Conservation (phyloP, 2,797 vertebrate genomes). For the Myotis vivesi region DNA sequence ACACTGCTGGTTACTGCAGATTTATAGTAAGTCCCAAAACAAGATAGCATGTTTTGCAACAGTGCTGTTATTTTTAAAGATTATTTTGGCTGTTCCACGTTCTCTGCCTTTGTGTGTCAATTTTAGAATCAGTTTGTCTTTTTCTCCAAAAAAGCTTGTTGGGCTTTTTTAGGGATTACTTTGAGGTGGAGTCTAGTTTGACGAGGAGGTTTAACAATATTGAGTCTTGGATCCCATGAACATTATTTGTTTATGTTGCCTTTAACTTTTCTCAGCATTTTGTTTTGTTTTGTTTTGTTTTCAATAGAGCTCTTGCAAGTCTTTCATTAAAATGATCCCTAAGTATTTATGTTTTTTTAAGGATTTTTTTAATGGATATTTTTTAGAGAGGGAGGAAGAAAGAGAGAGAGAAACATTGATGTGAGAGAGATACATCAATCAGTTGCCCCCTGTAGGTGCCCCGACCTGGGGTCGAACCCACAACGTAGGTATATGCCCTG, state of each 20-base stretch:
- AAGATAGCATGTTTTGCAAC: not conserved
- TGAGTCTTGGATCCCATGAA: not conserved
- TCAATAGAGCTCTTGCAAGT: not conserved
- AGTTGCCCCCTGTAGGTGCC: not conserved
- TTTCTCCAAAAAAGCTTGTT: not conserved
- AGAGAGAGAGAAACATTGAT: not conserved
- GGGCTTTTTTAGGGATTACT: not conserved
- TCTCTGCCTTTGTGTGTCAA: not conserved
- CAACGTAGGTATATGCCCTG: not conserved
- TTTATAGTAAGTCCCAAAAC: no score
- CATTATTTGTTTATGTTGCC: not conserved
- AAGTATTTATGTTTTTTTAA: not conserved
- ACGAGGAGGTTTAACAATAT: not conserved
- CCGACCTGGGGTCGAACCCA: not conserved
- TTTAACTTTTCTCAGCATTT: not conserved
- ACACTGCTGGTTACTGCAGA: not conserved
- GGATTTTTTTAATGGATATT: no score
- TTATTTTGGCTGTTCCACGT: not conserved
- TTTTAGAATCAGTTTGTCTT: not conserved
- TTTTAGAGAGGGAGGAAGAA: not conserved
- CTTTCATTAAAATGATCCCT: not conserved
- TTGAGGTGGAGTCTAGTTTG: not conserved
- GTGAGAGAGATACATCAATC: not conserved
- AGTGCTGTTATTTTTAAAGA: not conserved
- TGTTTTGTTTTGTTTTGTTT: not conserved